A percentile compares a stretch with the other conserved stretches of the same genome.
These are phyloP conservation scores for Ellobium chinense DNA, from an alignment of 2,888 invertebrate genomes.

Conservation along the genomic window DNA sequence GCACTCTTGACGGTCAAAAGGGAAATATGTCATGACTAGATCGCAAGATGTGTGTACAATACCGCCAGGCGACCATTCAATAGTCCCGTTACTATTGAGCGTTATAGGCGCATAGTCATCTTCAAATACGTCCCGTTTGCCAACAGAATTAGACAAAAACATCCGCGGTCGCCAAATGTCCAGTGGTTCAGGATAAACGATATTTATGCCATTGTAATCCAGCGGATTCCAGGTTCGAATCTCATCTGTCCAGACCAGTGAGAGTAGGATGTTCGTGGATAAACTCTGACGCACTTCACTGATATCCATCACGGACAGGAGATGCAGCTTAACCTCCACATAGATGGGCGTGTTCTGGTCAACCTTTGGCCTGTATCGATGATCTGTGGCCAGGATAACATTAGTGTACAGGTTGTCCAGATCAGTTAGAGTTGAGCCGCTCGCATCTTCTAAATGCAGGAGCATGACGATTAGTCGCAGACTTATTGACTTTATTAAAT, in stretches of 20 bases:
- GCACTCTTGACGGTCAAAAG: conserved; percentile 48
- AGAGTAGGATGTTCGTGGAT: background rate
- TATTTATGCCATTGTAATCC: conserved; percentile 7
- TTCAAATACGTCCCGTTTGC: conserved; percentile 16
- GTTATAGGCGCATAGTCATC: conserved; percentile 14
- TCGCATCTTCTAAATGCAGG: background rate
- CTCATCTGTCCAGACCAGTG: conserved; percentile 30
- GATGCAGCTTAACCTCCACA: background rate
- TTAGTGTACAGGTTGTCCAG: background rate
- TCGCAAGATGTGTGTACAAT: conserved; percentile 19
- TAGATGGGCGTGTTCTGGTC: conserved; percentile 3
- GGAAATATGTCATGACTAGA: conserved; percentile 46
- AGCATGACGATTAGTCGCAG: background rate
- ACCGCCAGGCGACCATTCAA: conserved; percentile 30
- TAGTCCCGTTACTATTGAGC: conserved; percentile 17
- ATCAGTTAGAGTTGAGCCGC: background rate
- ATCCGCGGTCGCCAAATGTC: conserved; percentile 35
- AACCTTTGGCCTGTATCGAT: conserved; percentile 2
- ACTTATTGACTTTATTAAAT: no score
- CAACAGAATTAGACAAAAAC: conserved; percentile 21
- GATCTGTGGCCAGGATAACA: background rate
- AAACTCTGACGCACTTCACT: conserved; percentile 11
- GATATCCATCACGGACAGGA: conserved; percentile 10
- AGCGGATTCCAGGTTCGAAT: conserved; percentile 17
- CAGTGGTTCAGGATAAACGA: conserved; percentile 9